Conservation (phyloP, 1,140 invertebrate species). For the Varroa destructor region DNA sequence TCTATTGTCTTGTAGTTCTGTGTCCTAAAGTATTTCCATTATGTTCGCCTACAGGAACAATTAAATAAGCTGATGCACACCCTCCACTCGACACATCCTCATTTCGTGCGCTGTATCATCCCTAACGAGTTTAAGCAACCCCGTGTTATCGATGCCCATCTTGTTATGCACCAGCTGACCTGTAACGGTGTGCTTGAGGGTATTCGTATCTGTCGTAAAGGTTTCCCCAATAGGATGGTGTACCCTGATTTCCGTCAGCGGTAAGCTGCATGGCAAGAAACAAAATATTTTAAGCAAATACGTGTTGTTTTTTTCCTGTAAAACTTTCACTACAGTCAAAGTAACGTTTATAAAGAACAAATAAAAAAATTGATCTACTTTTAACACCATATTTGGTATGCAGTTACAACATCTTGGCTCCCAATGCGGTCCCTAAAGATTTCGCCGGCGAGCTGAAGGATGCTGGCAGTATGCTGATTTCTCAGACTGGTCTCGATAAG, state of each 20-base stretch:
- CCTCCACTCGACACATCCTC: conserved; percentile 49
- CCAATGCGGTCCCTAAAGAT: conserved; percentile 61
- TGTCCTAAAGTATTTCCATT: no score
- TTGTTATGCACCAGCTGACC: conserved; percentile 99
- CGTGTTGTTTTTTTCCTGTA: conserved; percentile 26
- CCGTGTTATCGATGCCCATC: conserved; percentile 89
- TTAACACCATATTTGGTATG: conserved; percentile 29
- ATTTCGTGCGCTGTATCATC: conserved; percentile 56
- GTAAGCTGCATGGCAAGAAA: conserved; percentile 45
- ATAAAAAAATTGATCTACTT: background rate
- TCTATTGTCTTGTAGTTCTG: no score
- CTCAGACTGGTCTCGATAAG: conserved; percentile 60
- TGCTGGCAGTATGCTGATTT: conserved; percentile 63
- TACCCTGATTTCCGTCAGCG: conserved; percentile 99
- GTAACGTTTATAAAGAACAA: background rate
- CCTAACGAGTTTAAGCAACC: conserved; percentile 50
- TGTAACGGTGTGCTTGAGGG: conserved; percentile 99
- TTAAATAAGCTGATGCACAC: conserved; percentile 46
- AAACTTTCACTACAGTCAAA: no score
- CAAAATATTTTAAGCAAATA: conserved; percentile 19
- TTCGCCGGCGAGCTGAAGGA: conserved; percentile 66
- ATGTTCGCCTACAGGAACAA: conserved; percentile 39
- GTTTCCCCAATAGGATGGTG: conserved; percentile 99
- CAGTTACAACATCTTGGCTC: conserved; percentile 78
- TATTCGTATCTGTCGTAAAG: conserved; percentile 99